Percentiles rank a stretch among this genome's conserved stretches.
Evolutionary conservation across 2,113 vertebrate genomes (phyloP).

Genomic region (Vidua chalybeata): DNA sequence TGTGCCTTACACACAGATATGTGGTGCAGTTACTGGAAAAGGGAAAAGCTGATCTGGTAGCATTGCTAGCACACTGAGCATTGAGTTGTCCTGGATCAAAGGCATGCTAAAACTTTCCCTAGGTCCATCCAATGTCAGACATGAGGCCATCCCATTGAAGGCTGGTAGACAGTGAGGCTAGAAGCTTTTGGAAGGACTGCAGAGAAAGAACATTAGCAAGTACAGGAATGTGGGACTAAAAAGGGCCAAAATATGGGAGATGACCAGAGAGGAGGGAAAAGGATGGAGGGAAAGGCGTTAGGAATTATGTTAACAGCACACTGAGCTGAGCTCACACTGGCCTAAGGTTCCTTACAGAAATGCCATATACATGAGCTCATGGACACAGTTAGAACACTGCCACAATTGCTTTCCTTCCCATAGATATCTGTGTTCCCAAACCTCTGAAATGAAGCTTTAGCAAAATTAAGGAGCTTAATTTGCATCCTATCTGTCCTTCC

Average conservation of each 20-base stretch:
- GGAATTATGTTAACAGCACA: not conserved
- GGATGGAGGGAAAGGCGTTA: not conserved
- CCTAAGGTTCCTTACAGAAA: not conserved
- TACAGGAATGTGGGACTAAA: not conserved
- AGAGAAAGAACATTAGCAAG: not conserved
- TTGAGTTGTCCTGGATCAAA: not conserved
- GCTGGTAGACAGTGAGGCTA: not conserved
- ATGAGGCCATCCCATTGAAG: not conserved
- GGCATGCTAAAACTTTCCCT: not conserved
- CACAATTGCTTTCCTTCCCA: not conserved
- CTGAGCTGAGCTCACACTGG: not conserved
- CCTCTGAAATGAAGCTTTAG: not conserved
- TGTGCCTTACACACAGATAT: not conserved
- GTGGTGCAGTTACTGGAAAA: constrained; percentile 7
- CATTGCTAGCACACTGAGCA: not conserved
- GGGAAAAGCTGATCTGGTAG: not conserved
- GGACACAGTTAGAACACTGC: not conserved
- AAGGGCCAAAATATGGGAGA: not conserved
- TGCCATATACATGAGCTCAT: not conserved
- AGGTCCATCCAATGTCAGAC: not conserved
- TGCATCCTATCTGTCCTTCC: not conserved
- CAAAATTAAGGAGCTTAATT: not conserved
- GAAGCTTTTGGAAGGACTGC: not conserved
- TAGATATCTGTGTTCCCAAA: not conserved
- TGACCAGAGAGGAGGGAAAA: not conserved